phyloP scores from a whole-genome alignment of 2,113 vertebrate genomes.

The human region DNA sequence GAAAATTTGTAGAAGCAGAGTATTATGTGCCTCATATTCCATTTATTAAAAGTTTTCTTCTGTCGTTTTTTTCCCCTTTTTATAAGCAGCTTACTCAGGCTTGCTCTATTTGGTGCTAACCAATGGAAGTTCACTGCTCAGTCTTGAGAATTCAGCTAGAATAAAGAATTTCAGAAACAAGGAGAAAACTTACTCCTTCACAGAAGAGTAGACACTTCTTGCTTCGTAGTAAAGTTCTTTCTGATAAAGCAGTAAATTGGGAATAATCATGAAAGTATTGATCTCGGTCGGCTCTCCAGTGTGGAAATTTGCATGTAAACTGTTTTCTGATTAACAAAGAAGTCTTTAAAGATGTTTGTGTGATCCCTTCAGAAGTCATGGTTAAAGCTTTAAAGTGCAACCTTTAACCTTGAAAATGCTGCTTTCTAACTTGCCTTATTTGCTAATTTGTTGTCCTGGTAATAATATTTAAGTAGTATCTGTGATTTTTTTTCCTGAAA shows the following conservation, averaged over 20 bases:
- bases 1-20: not conserved
- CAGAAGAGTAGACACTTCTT: not conserved
- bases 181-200: not conserved
- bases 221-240: not conserved
- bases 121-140: not conserved
- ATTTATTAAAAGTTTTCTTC: not conserved
- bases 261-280: not conserved
- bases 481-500: not conserved
- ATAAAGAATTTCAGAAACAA: not conserved
- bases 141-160: not conserved
- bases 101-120: not conserved
- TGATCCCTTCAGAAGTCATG: not conserved
- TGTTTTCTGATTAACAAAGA: not conserved
- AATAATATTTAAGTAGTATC: not conserved
- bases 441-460: not conserved
- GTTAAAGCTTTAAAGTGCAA: no score
- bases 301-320: not conserved
- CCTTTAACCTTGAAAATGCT: not conserved
- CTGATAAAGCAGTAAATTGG: not conserved
- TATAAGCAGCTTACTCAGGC: not conserved
- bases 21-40: not conserved
- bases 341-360: not conserved
- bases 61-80: not conserved
- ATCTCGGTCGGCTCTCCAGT: not conserved
- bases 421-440: not conserved